Conservation (phyloP, 2,888 invertebrate genomes). For the Mesorhabditis sp. region DNA sequence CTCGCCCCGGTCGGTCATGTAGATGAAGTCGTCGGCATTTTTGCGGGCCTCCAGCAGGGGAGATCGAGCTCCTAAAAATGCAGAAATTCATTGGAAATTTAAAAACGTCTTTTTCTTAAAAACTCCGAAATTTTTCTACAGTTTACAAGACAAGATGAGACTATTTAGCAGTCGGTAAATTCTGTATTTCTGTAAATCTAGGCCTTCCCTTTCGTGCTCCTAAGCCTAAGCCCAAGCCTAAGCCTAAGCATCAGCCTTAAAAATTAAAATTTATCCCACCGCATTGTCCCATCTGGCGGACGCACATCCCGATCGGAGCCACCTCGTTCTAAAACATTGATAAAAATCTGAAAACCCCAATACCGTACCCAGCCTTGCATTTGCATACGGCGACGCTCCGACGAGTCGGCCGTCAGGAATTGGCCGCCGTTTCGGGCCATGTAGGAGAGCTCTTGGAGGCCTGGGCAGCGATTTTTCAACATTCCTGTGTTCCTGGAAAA, state of each 20-base stretch:
- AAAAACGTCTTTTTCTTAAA: too few species aligned
- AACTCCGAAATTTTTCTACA: too few species aligned
- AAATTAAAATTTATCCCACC: not conserved
- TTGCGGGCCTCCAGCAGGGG: not conserved
- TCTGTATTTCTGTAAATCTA: too few species aligned
- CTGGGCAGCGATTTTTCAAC: not conserved
- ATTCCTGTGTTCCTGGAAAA: not conserved
- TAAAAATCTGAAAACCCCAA: not conserved
- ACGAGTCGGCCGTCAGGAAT: conserved; percentile 4
- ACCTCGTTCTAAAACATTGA: not conserved
- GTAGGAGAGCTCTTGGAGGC: not conserved
- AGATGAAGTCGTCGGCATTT: conserved; percentile 3
- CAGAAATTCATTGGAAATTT: too few species aligned
- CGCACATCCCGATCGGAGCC: conserved; percentile 5
- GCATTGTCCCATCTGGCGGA: not conserved
- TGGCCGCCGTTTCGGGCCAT: not conserved
- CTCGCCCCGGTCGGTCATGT: not conserved
- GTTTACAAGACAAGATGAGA: too few species aligned
- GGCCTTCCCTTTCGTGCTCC: too few species aligned
- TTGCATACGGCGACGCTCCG: not conserved
- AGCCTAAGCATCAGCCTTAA: too few species aligned
- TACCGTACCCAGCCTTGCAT: not conserved
- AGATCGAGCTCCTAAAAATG: not conserved
- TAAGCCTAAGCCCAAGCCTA: too few species aligned
- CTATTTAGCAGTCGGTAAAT: too few species aligned